Base-by-base conservation (phyloP, 2,797 vertebrate genomes). In the Oreortyx pictus region DNA sequence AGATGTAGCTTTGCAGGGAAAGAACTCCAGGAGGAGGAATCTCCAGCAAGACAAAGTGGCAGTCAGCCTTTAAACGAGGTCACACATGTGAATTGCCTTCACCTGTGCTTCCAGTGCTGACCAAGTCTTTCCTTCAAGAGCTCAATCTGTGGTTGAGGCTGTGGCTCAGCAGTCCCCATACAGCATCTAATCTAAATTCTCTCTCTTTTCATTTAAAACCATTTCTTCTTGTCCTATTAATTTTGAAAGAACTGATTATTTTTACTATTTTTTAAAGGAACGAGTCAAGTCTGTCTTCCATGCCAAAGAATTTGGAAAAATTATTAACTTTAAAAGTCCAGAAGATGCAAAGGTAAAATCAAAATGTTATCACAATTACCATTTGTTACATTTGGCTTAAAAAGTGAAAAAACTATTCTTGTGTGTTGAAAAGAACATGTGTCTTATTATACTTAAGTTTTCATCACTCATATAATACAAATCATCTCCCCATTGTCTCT, bases 241-340 rank as follows among this genome's bases (percentile, higher is more conserved):
- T 9, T 54, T 46, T 78, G 43, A 80, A 70, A 57, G 77, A 18
- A 79, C 27, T 22, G 54, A 57, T 54, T 17, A 16, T 52, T 52
- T 5, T 17, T 50, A 9, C 6, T 50, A 9, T n/a, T 15, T 80
- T 79, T 93, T 96, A 39, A 96, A 99, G 99, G 99, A 99, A 96
- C 98, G 99, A 89, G 99, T 99, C 11, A 99, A 99, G 88, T 99
- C 99, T 75, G 99, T 99, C 87, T 99, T 99, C 94, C 99, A 99
- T 86, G 98, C 99, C 97, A 99, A 99, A 97, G 99, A 99, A 97
- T 99, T 99, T 97, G 99, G 99, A 91, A 99, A 99, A 98, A 99
- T 99, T 95, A 98, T 99, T 96, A 99, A 99, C 97, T 99, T 99
- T 96, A 98, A 84, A 97, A 98, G 97, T 81, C 97, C 98, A 47